These are phyloP conservation scores for Lepidocyrtinus sp. DNA, from an alignment of 2,888 invertebrate genomes.

Conservation along the genomic window DNA sequence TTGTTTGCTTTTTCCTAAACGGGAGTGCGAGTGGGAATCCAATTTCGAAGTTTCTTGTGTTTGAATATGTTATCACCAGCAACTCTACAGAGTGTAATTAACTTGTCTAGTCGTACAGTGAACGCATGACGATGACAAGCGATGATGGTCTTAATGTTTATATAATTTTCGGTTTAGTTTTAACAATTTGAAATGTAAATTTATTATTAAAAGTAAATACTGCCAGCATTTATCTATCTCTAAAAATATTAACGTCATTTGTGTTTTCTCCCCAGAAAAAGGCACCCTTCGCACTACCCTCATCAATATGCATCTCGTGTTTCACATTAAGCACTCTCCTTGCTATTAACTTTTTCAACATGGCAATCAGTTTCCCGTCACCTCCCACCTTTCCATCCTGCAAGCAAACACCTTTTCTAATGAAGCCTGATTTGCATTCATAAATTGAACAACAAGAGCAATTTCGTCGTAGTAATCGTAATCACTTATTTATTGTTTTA, in stretches of 20 bases:
- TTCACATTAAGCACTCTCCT: no score
- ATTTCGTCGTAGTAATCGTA: background rate
- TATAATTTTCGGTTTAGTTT: no score
- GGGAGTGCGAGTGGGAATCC: background rate
- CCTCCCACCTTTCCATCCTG: background rate
- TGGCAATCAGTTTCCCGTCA: background rate
- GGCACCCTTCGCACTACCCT: no score
- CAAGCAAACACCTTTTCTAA: background rate
- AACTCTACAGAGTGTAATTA: slow-evolving; percentile 36
- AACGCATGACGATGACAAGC: background rate
- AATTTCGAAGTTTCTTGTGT: background rate
- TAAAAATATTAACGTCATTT: no score
- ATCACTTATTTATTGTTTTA: slow-evolving; percentile 5
- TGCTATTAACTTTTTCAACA: no score
- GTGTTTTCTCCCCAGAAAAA: no score
- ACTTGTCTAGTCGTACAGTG: slow-evolving; percentile 24
- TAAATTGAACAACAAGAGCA: background rate
- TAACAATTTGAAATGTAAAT: no score
- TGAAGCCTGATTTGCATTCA: background rate
- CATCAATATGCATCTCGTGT: no score
- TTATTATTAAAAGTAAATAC: no score
- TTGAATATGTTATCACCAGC: slow-evolving; percentile 4
- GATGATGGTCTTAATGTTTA: background rate
- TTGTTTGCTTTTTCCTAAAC: background rate
- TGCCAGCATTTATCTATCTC: no score